These are phyloP conservation scores for Diplolepis rosae DNA, from an alignment of 2,888 invertebrate species.

Conservation along the genomic window DNA sequence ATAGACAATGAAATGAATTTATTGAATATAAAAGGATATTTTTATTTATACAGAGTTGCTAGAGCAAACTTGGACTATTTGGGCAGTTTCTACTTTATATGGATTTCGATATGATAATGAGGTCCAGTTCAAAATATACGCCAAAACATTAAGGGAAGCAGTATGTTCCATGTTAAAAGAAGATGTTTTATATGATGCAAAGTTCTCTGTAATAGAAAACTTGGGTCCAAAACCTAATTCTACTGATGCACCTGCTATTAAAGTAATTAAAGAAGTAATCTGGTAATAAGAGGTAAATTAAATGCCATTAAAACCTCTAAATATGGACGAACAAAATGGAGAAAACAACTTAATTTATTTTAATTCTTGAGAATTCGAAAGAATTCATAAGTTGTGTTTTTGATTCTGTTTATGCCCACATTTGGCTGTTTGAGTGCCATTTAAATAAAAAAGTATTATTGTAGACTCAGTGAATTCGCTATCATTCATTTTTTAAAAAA, in stretches of 20 bases:
- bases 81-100: slow-evolving; percentile 66
- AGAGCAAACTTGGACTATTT: slow-evolving; percentile 67
- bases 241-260: slow-evolving; percentile 55
- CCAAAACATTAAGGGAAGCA: slow-evolving; percentile 64
- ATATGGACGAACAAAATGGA: too few relatives aligned
- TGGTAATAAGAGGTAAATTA: too few relatives aligned
- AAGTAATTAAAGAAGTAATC: slow-evolving; percentile 58
- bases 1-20: background rate
- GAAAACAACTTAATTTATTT: too few relatives aligned
- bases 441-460: too few relatives aligned
- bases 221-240: slow-evolving; percentile 47
- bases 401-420: too few relatives aligned
- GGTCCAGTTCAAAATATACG: slow-evolving; percentile 65
- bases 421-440: too few relatives aligned
- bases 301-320: too few relatives aligned
- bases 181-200: slow-evolving; percentile 60
- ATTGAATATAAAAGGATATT: background rate
- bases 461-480: too few relatives aligned
- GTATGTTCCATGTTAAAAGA: slow-evolving; percentile 59
- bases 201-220: slow-evolving; percentile 53
- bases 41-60: slow-evolving; percentile 58
- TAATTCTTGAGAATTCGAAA: too few relatives aligned
- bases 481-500: background rate
- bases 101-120: slow-evolving; percentile 59
- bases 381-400: too few relatives aligned